Percentiles rank a stretch among this genome's conserved stretches.
These are phyloP conservation scores for Slavum lentiscoides DNA, from an alignment of 2,888 invertebrate species.

Conservation along the genomic window DNA sequence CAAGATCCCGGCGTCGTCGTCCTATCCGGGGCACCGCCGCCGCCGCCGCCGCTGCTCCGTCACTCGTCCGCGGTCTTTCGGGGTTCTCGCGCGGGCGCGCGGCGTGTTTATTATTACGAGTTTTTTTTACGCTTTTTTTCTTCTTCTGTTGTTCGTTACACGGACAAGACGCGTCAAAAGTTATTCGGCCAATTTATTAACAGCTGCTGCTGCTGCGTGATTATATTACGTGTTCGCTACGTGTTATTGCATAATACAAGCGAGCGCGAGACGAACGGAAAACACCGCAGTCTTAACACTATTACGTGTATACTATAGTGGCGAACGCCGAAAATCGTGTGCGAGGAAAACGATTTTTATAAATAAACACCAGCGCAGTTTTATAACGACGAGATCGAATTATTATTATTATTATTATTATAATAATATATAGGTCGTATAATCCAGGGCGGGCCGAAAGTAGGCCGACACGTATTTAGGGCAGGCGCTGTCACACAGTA, in stretches of 20 bases:
- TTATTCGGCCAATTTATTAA: conserved; percentile 48
- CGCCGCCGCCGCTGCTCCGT: not conserved
- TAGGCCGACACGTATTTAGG: no score
- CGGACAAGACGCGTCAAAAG: conserved; percentile 27
- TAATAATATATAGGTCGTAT: no score
- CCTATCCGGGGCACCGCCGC: no score
- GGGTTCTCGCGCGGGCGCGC: no score
- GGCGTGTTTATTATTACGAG: conserved; percentile 44
- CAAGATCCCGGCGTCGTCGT: conserved; percentile 4
- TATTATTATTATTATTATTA: no score
- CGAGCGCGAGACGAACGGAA: not conserved
- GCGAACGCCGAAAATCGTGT: not conserved
- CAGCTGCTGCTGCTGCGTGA: not conserved
- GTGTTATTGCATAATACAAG: not conserved
- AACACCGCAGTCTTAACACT: not conserved
- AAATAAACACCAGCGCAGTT: no score
- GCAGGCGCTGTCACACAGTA: no score
- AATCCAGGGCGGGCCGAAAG: no score
- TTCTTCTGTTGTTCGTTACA: not conserved
- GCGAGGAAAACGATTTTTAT: not conserved
- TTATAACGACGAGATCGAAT: no score
- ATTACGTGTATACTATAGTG: no score
- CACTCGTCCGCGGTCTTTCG: not conserved
- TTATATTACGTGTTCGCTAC: not conserved
- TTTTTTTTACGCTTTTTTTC: not conserved